Evolutionary conservation across 2,888 invertebrate genomes (phyloP), one percentile per base, ranked within the genome.

Genomic region (Sinodicranocentrus sp.): DNA sequence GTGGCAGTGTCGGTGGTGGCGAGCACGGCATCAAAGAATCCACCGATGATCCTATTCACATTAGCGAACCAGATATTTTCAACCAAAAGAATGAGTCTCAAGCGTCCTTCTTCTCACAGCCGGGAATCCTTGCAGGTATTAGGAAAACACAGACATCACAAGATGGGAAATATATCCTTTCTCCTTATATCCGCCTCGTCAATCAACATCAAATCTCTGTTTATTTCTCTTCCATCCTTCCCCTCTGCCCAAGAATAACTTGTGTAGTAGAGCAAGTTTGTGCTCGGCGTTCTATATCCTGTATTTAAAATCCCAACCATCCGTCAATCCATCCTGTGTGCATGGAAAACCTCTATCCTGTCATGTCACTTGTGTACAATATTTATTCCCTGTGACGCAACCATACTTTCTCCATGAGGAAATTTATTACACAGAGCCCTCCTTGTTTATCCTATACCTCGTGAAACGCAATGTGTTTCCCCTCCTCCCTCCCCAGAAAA

Each of bases 81-180:
- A 68, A 84, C 75, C 63, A 80, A 52, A 86, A 85, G 80, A 85
- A 86, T 73, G 86, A 86, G 57, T 44, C 84, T 63, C 85, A 75
- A 68, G 84, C 96, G 91, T 96, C 97, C 90, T 97, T 97, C 94
- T 97, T 97, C 91, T 96, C 97, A 89, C 97, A 97, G 92, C 97
- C 97, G 52, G 97, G 97, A 91, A 97, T 97, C 88, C 93, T 97
- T 90, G 97, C 97, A 91, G 97, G 97, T 97, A 43, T 72, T 3
- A 26, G 33, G 10, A 8, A 21, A 57, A 19, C 23, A 57, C 57
- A 57, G 17, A 21, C 19, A 21, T 2, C 61, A 61, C 26, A 48
- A n/a, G 48, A 48, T 10, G 15, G n/a, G 48, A 48, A n/a, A 10
- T n/a, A 48, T 48, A 48, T 48, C n/a, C 48, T 48, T 10, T n/a